A percentile compares a stretch with the other conserved stretches of the same genome.
phyloP scores from a whole-genome alignment of 2,888 invertebrate species.

The Hymenopus coronatus region DNA sequence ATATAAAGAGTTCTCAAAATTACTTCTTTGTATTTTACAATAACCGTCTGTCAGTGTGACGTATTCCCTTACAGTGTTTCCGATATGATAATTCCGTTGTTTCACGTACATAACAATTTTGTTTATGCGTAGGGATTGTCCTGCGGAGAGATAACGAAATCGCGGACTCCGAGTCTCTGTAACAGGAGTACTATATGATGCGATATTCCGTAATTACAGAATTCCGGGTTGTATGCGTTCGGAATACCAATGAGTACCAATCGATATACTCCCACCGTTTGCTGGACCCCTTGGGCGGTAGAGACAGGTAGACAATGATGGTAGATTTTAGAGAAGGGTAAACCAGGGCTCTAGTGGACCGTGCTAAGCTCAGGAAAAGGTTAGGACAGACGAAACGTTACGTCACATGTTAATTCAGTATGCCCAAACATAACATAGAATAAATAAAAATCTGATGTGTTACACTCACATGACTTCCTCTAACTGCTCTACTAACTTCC shows the following conservation, averaged over 20 bases:
- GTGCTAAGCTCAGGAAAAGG: no score
- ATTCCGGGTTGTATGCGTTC: background rate
- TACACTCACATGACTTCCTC: no score
- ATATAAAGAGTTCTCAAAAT: no score
- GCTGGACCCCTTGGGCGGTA: background rate
- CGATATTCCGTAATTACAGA: background rate
- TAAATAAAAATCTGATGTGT: no score
- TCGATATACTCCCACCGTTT: background rate
- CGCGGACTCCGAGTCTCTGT: background rate
- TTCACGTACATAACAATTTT: background rate
- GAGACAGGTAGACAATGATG: background rate
- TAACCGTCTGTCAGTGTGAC: no score
- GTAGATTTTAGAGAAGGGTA: background rate
- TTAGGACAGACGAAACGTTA: no score
- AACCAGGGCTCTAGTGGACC: background rate
- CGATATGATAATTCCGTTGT: background rate
- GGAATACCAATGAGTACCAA: background rate
- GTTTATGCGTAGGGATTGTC: background rate
- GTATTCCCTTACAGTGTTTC: no score
- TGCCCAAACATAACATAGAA: no score
- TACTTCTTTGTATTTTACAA: no score
- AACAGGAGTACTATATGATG: background rate
- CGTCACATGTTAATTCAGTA: no score
- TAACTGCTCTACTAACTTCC: no score
- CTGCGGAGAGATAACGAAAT: background rate